Evolutionary conservation across 2,888 invertebrate genomes (phyloP), one percentile per base, ranked within the genome.

Genomic region (Pristionchus japonicus): DNA sequence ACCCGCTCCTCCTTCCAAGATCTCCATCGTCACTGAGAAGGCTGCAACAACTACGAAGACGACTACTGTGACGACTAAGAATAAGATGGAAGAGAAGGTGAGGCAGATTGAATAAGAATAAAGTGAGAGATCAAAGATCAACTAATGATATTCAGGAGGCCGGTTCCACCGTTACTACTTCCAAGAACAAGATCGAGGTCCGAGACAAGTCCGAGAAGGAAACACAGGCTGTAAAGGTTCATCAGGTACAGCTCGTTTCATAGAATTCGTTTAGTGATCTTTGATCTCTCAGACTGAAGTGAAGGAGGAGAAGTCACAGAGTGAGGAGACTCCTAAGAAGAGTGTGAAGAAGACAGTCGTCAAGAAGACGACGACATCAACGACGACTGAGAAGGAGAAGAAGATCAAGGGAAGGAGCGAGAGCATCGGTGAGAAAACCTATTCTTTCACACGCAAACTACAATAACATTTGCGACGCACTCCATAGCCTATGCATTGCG

Each of bases 311-410:
- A 37, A 57, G 57, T 87, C 85, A 13, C 88, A 89, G 9, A 87
- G 77, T 43, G 88, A 86, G 17, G 89, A 84, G 27, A 88, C 74
- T 15, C 91, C 91, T 23, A 89, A 90, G 52, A 88, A 90, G 15
- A 89, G 88, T 11, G 89, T 90, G 13, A 91, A 91, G 86, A 91
- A 91, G 77, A 90, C 88, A 37, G 88, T 90, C 7, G 67, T 91
- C 61, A 92, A 91, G 83, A 89, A 90, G 70, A 87, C 80, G 13
- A 85, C 89, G 3, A 87, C 89, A n/a, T 90, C 90, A 49, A 88
- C 91, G 2, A 88, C 86, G 17, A 77, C 89, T 1, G 89, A 91
- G 74, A 92, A 92, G 64, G 77, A 77, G 77, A 83, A 49, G 52
- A 83, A 83, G 82, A 83, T 52, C 37, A 52, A 52, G 52, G 40